These are phyloP conservation scores for Pararge aegeria DNA, from an alignment of 1,140 invertebrate species.

Conservation along the genomic window DNA sequence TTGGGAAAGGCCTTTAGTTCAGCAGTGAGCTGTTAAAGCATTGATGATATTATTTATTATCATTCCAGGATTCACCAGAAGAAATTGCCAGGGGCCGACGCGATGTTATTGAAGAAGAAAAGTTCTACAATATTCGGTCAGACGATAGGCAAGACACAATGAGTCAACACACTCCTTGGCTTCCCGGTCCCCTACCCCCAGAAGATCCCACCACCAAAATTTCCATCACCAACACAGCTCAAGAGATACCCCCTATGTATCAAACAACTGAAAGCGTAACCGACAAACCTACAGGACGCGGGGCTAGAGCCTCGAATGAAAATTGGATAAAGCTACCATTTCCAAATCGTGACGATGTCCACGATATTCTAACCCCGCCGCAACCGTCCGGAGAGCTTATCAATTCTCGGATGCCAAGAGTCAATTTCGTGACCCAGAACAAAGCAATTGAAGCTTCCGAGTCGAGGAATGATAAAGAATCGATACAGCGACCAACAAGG, in stretches of 20 bases:
- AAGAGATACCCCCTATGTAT: slow-evolving; percentile 47
- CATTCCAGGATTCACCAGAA: slow-evolving; percentile 27
- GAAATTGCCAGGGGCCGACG: slow-evolving; percentile 51
- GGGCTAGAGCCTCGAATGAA: slow-evolving; percentile 72
- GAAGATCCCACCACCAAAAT: slow-evolving; percentile 65
- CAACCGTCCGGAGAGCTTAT: slow-evolving; percentile 68
- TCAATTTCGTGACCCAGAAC: slow-evolving; percentile 78
- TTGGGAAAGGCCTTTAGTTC: no score
- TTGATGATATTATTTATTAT: no score
- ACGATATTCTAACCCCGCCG: slow-evolving; percentile 61
- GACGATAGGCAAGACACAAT: slow-evolving; percentile 43
- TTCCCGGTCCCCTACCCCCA: slow-evolving; percentile 55
- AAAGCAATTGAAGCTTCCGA: slow-evolving; percentile 73
- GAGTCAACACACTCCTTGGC: slow-evolving; percentile 61
- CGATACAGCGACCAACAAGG: slow-evolving; percentile 60
- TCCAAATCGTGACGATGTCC: slow-evolving; percentile 54
- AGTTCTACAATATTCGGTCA: slow-evolving; percentile 61
- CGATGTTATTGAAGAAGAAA: slow-evolving; percentile 73
- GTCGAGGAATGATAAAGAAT: slow-evolving; percentile 72
- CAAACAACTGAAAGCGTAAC: slow-evolving; percentile 71
- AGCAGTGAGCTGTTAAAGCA: no score
- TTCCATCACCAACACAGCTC: slow-evolving; percentile 54
- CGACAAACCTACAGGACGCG: slow-evolving; percentile 71
- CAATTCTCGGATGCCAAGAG: slow-evolving; percentile 73
- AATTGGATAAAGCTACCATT: slow-evolving; percentile 77